A percentile compares a stretch with the other conserved stretches of the same genome.
phyloP scores from a whole-genome alignment of 2,113 vertebrate genomes.

The Chaetodon trifascialis region DNA sequence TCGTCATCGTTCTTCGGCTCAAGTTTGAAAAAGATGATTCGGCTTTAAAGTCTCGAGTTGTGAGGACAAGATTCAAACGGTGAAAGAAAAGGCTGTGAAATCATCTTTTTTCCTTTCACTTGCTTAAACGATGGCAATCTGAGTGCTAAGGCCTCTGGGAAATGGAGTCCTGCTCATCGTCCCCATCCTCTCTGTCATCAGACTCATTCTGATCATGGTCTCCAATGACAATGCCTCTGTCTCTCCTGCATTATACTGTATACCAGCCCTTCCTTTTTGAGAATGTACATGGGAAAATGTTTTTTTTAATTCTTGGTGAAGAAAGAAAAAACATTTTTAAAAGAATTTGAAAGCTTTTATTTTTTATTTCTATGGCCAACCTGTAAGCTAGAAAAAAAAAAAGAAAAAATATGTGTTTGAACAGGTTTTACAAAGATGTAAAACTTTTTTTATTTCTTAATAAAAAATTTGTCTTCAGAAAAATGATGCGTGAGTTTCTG shows the following conservation, averaged over 20 bases:
- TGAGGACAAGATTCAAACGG: background rate
- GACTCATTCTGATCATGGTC: constrained; percentile 30
- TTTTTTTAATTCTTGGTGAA: constrained; percentile 65
- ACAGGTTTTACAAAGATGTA: constrained; percentile 77
- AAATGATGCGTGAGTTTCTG: constrained; percentile 27
- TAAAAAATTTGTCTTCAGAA: constrained; percentile 83
- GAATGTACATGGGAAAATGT: constrained; percentile 72
- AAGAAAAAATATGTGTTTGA: constrained; percentile 74
- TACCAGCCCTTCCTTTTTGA: constrained; percentile 71
- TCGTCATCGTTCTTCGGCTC: background rate
- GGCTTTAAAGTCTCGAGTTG: background rate
- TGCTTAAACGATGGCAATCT: background rate
- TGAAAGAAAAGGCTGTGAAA: background rate
- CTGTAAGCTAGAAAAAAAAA: constrained; percentile 65
- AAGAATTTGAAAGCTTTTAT: constrained; percentile 71
- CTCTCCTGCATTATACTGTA: constrained; percentile 43
- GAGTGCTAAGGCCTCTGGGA: constrained; percentile 37
- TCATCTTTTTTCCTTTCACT: background rate
- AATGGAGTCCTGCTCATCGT: constrained; percentile 37
- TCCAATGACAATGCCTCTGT: constrained; percentile 43
- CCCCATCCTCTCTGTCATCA: background rate
- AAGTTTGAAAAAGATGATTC: background rate
- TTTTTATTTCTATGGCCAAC: constrained; percentile 78
- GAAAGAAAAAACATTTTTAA: constrained; percentile 71
- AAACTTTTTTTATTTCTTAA: constrained; percentile 83